Conservation (phyloP, 2,888 invertebrate genomes). For the Leptinotarsa rubiginosa region DNA sequence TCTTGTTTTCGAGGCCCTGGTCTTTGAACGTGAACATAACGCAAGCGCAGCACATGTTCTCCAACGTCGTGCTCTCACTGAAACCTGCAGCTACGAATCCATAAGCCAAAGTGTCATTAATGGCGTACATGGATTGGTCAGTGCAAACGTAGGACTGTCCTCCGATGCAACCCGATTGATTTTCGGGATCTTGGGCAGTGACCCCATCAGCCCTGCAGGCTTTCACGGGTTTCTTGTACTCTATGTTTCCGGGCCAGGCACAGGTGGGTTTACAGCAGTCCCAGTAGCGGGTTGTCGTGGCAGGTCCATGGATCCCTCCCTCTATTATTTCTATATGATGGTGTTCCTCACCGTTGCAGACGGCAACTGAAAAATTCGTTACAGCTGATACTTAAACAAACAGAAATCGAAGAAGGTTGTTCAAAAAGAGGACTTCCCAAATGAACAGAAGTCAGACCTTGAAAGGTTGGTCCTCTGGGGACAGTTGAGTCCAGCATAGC, state of each 20-base stretch:
- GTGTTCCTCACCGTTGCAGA: neutral
- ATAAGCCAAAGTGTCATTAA: slow-evolving; percentile 46
- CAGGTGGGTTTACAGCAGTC: slow-evolving; percentile 50
- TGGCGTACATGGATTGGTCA: slow-evolving; percentile 36
- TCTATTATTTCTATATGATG: slow-evolving; percentile 29
- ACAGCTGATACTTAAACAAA: too few species aligned
- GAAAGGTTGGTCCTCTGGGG: too few species aligned
- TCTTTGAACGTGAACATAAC: slow-evolving; percentile 42
- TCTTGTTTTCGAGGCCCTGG: slow-evolving; percentile 32
- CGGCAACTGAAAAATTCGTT: slow-evolving; percentile 10
- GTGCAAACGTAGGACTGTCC: slow-evolving; percentile 46
- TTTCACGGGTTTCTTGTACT: slow-evolving; percentile 34
- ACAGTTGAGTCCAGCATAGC: too few species aligned
- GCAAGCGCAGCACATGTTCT: slow-evolving; percentile 50
- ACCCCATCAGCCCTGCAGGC: slow-evolving; percentile 45
- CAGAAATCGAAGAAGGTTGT: too few species aligned
- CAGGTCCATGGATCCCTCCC: slow-evolving; percentile 43
- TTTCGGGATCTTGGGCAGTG: slow-evolving; percentile 35
- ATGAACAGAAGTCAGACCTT: too few species aligned
- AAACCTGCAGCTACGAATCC: slow-evolving; percentile 49
- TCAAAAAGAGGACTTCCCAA: too few species aligned
- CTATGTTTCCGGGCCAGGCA: slow-evolving; percentile 43
- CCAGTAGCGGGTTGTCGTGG: slow-evolving; percentile 47
- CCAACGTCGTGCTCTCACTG: slow-evolving; percentile 34
- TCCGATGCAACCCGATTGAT: slow-evolving; percentile 43